phyloP scores from a whole-genome alignment of 1,140 invertebrate genomes.

The Drosophila pallidifrons region DNA sequence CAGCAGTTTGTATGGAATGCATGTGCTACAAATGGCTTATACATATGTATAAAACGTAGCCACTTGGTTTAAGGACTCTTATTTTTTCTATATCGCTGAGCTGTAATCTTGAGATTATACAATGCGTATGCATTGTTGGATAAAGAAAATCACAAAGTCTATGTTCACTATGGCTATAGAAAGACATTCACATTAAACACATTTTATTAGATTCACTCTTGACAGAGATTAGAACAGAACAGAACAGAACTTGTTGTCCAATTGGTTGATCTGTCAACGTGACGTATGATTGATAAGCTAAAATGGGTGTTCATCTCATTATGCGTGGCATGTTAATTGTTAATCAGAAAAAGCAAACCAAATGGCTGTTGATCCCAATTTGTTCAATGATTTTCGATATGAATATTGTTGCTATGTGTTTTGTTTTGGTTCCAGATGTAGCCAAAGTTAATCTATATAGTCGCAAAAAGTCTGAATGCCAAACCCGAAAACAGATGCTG shows the following conservation, averaged over 20 bases:
- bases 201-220: neutral
- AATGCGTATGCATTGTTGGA: neutral
- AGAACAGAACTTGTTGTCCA: constrained; percentile 1
- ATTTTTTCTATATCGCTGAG: constrained; percentile 22
- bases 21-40: constrained; percentile 11
- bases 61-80: constrained; percentile 42
- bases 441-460: constrained; percentile 3
- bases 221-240: neutral
- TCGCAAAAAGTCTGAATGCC: constrained; percentile 39
- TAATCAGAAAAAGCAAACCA: constrained; percentile 8
- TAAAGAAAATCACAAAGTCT: neutral
- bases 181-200: neutral
- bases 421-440: constrained; percentile 7
- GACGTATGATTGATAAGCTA: constrained; percentile 50
- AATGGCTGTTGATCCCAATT: constrained; percentile 15
- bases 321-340: constrained; percentile 29
- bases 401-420: neutral
- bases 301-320: constrained; percentile 14
- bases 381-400: neutral
- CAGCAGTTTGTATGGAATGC: constrained; percentile 34
- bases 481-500: constrained; percentile 19
- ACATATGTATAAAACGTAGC: constrained; percentile 19
- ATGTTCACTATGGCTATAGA: neutral
- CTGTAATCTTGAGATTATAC: constrained; percentile 53
- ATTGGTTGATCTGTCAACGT: constrained; percentile 40